A percentile compares a stretch with the other conserved stretches of the same genome.
phyloP scores from a whole-genome alignment of 2,797 vertebrate genomes.

The Notolepis coatsorum region DNA sequence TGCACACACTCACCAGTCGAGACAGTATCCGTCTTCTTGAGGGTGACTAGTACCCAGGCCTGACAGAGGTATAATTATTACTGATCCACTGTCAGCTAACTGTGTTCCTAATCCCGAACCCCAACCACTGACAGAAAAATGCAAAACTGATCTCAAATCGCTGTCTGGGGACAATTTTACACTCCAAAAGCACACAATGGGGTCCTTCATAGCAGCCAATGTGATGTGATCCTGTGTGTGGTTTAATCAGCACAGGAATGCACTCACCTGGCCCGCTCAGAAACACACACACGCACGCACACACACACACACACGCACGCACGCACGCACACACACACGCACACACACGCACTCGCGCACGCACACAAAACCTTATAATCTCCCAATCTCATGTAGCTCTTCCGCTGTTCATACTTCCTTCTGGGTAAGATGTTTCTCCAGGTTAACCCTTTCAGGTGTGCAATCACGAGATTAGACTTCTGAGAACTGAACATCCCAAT shows the following conservation, averaged over 20 bases:
- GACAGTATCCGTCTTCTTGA: too few species aligned
- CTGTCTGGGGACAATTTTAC: not conserved
- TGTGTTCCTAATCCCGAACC: slow-evolving; percentile 4
- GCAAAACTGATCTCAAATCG: slow-evolving; percentile 5
- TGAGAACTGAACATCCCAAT: too few species aligned
- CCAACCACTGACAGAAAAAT: slow-evolving; percentile 11
- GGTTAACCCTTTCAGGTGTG: too few species aligned
- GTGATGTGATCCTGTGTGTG: slow-evolving; percentile 63
- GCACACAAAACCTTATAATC: not conserved
- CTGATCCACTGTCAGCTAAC: slow-evolving; percentile 16
- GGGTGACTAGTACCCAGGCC: not conserved
- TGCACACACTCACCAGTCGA: not conserved
- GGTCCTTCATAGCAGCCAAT: slow-evolving; percentile 67
- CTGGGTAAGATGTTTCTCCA: not conserved
- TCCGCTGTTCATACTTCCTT: not conserved
- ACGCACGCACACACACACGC: not conserved
- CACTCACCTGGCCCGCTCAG: slow-evolving; percentile 58
- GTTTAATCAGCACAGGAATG: slow-evolving; percentile 80
- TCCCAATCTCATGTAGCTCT: too few species aligned
- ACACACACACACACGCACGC: slow-evolving; percentile 1
- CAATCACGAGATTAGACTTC: too few species aligned
- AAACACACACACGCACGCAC: not conserved
- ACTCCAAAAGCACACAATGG: slow-evolving; percentile 61
- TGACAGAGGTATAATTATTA: not conserved
- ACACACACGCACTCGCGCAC: not conserved